phyloP scores from a whole-genome alignment of 2,888 invertebrate genomes.

The Hartigia nigra region DNA sequence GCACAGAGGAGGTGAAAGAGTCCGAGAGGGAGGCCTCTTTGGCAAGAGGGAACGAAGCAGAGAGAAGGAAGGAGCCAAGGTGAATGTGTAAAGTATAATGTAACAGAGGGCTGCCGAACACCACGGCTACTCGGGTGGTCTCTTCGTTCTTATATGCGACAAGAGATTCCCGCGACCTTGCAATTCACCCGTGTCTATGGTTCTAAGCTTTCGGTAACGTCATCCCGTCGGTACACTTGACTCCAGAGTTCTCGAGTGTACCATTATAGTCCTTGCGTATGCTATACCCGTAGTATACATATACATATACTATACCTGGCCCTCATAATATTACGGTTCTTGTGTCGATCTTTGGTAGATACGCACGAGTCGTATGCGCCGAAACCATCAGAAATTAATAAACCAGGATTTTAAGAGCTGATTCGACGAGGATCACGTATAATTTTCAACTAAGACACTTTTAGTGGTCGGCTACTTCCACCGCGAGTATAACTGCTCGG shows the following conservation, averaged over 20 bases:
- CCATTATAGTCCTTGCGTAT: background rate
- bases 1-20: background rate
- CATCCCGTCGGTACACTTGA: background rate
- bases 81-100: constrained; percentile 51
- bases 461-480: constrained; percentile 29
- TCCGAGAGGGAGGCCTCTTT: background rate
- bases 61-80: constrained; percentile 7
- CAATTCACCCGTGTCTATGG: background rate
- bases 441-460: constrained; percentile 40
- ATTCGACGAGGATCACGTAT: constrained; percentile 34
- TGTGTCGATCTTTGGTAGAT: background rate
- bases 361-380: background rate
- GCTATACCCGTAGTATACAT: background rate
- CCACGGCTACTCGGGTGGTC: constrained; percentile 58
- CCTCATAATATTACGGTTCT: background rate
- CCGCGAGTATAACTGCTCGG: constrained; percentile 14
- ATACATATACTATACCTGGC: background rate
- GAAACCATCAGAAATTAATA: background rate
- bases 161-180: constrained; percentile 40
- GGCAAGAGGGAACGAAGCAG: background rate
- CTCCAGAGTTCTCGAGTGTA: background rate
- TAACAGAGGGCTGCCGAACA: constrained; percentile 52
- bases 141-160: constrained; percentile 36
- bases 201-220: background rate
- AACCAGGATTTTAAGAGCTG: background rate